These are phyloP conservation scores for Aptenodytes patagonicus DNA, from an alignment of 2,113 vertebrate species.

Conservation along the genomic window DNA sequence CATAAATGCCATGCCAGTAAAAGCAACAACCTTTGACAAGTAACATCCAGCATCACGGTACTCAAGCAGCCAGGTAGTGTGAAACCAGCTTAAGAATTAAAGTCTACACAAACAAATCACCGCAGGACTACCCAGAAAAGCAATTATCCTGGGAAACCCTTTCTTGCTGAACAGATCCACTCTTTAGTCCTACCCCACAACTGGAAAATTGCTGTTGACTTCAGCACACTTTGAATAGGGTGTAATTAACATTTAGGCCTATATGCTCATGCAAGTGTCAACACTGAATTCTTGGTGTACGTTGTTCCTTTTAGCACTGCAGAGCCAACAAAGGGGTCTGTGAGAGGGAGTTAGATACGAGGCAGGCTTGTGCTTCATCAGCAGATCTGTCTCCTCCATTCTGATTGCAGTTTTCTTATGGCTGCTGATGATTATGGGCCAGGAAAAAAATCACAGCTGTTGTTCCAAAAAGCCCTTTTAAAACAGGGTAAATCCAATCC, in stretches of 20 bases:
- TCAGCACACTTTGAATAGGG: neutral
- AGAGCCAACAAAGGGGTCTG: neutral
- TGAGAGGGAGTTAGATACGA: neutral
- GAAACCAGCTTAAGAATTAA: neutral
- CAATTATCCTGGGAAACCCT: neutral
- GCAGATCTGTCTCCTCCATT: slow-evolving; percentile 28
- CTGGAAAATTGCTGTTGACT: neutral
- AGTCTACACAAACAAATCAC: neutral
- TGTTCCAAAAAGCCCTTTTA: neutral
- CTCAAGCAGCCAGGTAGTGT: neutral
- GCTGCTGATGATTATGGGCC: neutral
- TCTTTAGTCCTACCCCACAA: neutral
- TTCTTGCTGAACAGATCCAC: neutral
- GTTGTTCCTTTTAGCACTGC: neutral
- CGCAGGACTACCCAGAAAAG: neutral
- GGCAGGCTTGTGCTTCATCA: slow-evolving; percentile 39
- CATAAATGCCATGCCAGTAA: neutral
- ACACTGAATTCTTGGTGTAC: neutral
- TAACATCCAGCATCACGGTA: neutral
- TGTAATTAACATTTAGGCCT: neutral
- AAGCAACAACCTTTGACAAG: neutral
- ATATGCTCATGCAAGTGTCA: neutral
- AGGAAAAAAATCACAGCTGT: slow-evolving; percentile 31
- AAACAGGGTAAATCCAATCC: neutral
- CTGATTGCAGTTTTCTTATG: slow-evolving; percentile 27